A percentile compares a stretch with the other conserved stretches of the same genome.
Evolutionary conservation across 2,113 vertebrate species (phyloP).

Genomic region (Brachyhypopomus occidentalis): DNA sequence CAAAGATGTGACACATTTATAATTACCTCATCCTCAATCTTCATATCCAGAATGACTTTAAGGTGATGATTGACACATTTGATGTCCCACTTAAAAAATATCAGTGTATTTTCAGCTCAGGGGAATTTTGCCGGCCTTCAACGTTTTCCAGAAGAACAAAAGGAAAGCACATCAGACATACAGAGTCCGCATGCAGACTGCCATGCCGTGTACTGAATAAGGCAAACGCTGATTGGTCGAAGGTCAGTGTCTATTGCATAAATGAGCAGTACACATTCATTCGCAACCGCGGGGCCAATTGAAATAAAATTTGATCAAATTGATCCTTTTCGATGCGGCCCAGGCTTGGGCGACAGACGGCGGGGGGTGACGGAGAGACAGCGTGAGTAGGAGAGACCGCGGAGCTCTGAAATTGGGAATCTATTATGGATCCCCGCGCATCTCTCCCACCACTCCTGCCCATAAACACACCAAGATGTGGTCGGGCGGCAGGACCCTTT

Average conservation of each 20-base stretch:
- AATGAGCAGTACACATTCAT: slow-evolving; percentile 27
- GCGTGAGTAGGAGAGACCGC: slow-evolving; percentile 44
- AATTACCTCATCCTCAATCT: slow-evolving; percentile 31
- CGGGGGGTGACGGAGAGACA: slow-evolving; percentile 43
- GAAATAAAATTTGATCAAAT: slow-evolving; percentile 57
- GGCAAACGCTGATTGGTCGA: slow-evolving; percentile 21
- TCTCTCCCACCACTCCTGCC: slow-evolving; percentile 71
- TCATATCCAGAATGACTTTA: slow-evolving; percentile 1
- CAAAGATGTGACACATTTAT: slow-evolving; percentile 54
- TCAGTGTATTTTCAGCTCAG: slow-evolving; percentile 3
- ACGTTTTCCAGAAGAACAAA: slow-evolving; percentile 22
- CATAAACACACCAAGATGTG: slow-evolving; percentile 88
- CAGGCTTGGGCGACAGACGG: slow-evolving; percentile 30
- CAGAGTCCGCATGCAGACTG: slow-evolving; percentile 18
- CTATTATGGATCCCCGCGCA: slow-evolving; percentile 77
- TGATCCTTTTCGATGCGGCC: slow-evolving; percentile 27
- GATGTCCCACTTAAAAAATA: slow-evolving; percentile 36
- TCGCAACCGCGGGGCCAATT: slow-evolving; percentile 20
- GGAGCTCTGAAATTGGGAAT: slow-evolving; percentile 79
- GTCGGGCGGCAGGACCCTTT: slow-evolving; percentile 79
- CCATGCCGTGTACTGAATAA: not conserved
- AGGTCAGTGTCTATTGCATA: slow-evolving; percentile 37
- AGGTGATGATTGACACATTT: slow-evolving; percentile 40
- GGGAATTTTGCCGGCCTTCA: slow-evolving; percentile 9
- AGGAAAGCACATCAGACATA: not conserved